Percentiles rank a stretch among this genome's conserved stretches.
Conservation (phyloP, 1,140 invertebrate genomes). For the Polyergus mexicanus region DNA sequence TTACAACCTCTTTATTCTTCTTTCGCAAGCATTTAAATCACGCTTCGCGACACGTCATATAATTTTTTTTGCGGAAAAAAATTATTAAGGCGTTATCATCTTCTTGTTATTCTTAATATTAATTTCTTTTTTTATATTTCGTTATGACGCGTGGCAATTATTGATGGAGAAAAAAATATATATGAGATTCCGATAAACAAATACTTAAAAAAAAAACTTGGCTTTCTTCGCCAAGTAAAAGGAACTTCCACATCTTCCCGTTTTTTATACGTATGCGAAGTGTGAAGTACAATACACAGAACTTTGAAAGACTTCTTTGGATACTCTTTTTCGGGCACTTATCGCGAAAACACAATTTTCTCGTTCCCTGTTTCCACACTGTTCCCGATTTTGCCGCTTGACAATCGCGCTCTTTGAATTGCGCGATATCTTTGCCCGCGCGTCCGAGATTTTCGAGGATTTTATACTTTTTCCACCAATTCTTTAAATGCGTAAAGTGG, state of each 20-base stretch:
- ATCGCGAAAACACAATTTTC: constrained; percentile 48
- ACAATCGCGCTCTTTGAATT: constrained; percentile 68
- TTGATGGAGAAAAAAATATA: background rate
- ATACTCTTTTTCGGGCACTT: constrained; percentile 33
- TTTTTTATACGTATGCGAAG: background rate
- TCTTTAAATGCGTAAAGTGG: background rate
- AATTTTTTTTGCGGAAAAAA: constrained; percentile 8
- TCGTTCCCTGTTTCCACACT: constrained; percentile 27
- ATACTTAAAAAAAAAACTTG: constrained; percentile 44
- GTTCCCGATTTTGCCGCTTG: constrained; percentile 6
- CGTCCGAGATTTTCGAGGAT: constrained; percentile 76
- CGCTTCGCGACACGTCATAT: constrained; percentile 14
- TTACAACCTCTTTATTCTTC: constrained; percentile 52
- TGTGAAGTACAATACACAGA: constrained; percentile 42
- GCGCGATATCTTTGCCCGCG: constrained; percentile 68
- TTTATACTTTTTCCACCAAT: constrained; percentile 49
- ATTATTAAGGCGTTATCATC: constrained; percentile 5
- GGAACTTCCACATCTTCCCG: background rate
- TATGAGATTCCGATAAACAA: constrained; percentile 14
- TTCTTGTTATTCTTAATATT: background rate
- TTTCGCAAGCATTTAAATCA: constrained; percentile 38
- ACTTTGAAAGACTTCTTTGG: constrained; percentile 50
- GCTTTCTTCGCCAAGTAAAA: background rate
- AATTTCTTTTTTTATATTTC: constrained; percentile 17
- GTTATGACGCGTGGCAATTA: background rate